Base-by-base conservation (phyloP, 2,113 vertebrate genomes). In the Apus apus region DNA sequence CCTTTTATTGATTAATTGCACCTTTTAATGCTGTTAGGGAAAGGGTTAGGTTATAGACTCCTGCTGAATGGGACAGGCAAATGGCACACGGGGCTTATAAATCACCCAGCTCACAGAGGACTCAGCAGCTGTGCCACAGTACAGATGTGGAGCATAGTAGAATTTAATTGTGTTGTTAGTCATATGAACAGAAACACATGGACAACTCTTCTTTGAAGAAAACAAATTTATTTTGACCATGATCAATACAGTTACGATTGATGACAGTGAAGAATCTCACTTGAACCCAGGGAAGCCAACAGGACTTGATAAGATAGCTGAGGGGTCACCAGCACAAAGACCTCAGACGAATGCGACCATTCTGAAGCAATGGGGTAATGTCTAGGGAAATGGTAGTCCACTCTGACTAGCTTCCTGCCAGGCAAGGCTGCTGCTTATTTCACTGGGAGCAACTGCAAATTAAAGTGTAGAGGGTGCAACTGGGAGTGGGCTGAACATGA, bases 11-110 rank as follows among this genome's bases (percentile, higher is more conserved):
- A 97, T 96, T 95, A 96, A 95, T 95, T 83, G 1, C 66, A 83
- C 77, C 70, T 96, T 90, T 87, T 81, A 81, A 56, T 78, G n/a
- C 51, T 88, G 56, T 76, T 68, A 89, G 53, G 60, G 77, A 90
- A 90, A 87, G 77, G 71, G 21, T 94, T 68, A 67, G 86, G 68
- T 93, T 96, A 84, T 62, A 81, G 82, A 94, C 85, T 94, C 82
- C 79, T 84, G 70, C 70, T 85, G 60, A 90, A 92, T 86, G 65
- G 73, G 71, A 92, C 20, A 95, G 77, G 66, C 66, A 92, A 96
- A 29, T 82, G 87, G 58, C 74, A 84, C 73, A 87, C 70, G 77
- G 93, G 82, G 58, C 75, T 97, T 96, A 95, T 73, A 96, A 97
- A 97, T 94, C 77, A 92, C 32, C n/a, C 73, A 86, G 76, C 6